phyloP scores from a whole-genome alignment of 1,140 invertebrate species.

The Homarus americanus region DNA sequence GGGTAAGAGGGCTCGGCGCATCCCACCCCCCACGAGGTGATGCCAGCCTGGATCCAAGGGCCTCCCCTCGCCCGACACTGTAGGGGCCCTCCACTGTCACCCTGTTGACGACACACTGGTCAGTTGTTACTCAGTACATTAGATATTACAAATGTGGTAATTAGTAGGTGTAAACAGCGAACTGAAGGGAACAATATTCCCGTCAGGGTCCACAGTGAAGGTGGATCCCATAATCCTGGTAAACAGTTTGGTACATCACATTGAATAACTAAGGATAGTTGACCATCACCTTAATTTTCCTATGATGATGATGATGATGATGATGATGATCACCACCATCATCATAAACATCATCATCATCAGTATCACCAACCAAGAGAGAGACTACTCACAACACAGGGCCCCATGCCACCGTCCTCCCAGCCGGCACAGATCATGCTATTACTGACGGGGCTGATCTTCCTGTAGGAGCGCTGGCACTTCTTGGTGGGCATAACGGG shows the following conservation, averaged over 20 bases:
- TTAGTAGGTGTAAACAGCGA: background rate
- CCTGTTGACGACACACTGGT: conserved; percentile 31
- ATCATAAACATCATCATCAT: no score
- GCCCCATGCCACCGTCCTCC: conserved; percentile 68
- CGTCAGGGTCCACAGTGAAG: no score
- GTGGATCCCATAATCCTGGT: no score
- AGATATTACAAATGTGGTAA: background rate
- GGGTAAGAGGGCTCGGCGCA: conserved; percentile 81
- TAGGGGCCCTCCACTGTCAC: conserved; percentile 71
- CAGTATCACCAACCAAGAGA: no score
- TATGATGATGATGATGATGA: no score
- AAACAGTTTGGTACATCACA: no score
- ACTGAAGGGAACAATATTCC: no score
- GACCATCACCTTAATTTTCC: no score
- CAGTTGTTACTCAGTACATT: background rate
- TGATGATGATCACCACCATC: no score
- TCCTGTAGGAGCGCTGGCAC: conserved; percentile 51
- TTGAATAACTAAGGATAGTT: no score
- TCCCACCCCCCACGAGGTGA: conserved; percentile 87
- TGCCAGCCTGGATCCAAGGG: conserved; percentile 78
- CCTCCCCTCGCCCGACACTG: conserved; percentile 65
- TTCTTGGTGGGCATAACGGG: conserved; percentile 56
- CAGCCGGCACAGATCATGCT: conserved; percentile 72
- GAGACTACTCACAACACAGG: conserved; percentile 61
- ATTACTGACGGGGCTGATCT: conserved; percentile 62